Evolutionary conservation across 2,113 vertebrate genomes (phyloP).

Genomic region (Aphyosemion australe): DNA sequence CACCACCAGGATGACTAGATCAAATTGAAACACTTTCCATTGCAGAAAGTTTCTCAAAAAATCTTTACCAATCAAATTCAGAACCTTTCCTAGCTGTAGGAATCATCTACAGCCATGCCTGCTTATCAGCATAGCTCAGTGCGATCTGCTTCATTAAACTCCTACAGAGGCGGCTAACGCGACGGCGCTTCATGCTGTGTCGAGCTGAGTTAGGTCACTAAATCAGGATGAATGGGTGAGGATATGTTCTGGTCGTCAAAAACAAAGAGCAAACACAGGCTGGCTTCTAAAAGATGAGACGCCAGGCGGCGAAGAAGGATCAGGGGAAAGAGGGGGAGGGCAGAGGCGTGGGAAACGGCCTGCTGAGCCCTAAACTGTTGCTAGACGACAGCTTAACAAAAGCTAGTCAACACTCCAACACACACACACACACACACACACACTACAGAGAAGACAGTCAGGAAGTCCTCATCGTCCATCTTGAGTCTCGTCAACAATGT

Average conservation of each 20-base stretch:
- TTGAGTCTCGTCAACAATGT: no score
- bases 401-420: conserved; percentile 37
- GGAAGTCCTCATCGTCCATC: no score
- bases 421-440: no score
- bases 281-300: conserved; percentile 44
- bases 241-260: conserved; percentile 35
- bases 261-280: conserved; percentile 42
- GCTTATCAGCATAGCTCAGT: no score
- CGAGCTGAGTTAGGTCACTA: conserved; percentile 40
- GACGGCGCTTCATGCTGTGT: conserved; percentile 34
- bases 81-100: no score
- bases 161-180: conserved; percentile 26
- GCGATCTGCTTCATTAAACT: no score
- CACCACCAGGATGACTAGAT: no score
- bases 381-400: conserved; percentile 66
- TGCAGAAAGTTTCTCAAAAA: no score
- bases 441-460: no score
- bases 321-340: conserved; percentile 3
- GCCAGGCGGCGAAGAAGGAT: conserved; percentile 22
- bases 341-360: conserved; percentile 68
- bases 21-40: no score
- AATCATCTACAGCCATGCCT: no score
- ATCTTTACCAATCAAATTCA: no score
- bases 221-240: conserved; percentile 39
- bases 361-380: conserved; percentile 59